Evolutionary conservation across 2,888 invertebrate species (phyloP), one percentile per base, ranked within the genome.

Genomic region (Gastracanthus pulcherrimus): DNA sequence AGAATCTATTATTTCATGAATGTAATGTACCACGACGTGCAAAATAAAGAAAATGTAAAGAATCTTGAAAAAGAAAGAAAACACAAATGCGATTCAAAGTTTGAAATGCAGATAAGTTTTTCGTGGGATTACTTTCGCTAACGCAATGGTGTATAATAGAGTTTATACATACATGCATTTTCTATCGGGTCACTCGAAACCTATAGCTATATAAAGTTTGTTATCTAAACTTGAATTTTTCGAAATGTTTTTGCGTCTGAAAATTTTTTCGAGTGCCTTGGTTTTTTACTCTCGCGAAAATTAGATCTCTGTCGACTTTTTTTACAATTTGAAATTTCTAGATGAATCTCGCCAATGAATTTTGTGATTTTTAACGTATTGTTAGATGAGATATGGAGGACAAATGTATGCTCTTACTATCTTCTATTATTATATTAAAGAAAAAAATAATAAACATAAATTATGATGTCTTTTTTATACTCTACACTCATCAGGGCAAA

Each of bases 361-460:
- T 70, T 66, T 72, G 64, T 72, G 71, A 72, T 77, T 64, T 78
- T 64, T 78, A 78, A 66, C 13, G 23, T 78, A 71, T 66, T 78
- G 71, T 78, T 78, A 58, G 26, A 75, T 45, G 26, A 78, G 16
- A 45, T 72, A 41, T n/a, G 36, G n/a, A 77, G 11, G 16, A 77
- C 26, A 31, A 77, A 19, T 71, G 71, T 71, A 78, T 55, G 36
- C 34, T 64, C 45, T 71, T 69, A 45, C 45, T 62, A 78, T 72
- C 78, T 71, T 64, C 62, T 55, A 70, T 70, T 77, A 70, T 72
- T 38, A 58, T 71, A 72, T 72, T 71, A 78, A 78, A 70, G 16
- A 77, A 71, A 78, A n/a, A 26, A n/a, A 60, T 62, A 31, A 19
- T 36, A 34, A 36, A 62, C 9, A 31, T n/a, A n/a, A 9, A 62